Evolutionary conservation across 2,797 vertebrate genomes (phyloP).

Genomic region (Vireo griseus): DNA sequence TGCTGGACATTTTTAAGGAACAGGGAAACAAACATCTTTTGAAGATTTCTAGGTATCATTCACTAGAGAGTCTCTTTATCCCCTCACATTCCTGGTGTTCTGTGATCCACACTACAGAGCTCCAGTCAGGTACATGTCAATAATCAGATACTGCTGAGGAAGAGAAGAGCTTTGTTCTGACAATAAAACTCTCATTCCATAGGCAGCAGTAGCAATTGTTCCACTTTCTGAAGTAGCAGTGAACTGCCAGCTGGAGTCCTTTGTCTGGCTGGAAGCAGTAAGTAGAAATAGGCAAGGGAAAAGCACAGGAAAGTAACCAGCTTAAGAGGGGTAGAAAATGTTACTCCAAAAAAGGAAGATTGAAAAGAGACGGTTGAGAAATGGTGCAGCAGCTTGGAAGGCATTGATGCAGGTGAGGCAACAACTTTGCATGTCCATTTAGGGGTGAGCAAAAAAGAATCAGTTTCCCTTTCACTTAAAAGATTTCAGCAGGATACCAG

Average conservation of each 20-base stretch:
- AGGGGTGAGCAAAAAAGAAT: background rate
- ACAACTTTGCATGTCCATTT: background rate
- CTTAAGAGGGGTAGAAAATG: background rate
- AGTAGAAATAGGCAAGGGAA: background rate
- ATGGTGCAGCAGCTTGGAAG: background rate
- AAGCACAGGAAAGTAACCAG: background rate
- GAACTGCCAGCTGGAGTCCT: background rate
- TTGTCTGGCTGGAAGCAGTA: background rate
- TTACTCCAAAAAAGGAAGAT: background rate
- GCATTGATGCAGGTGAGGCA: background rate
- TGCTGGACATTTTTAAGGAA: background rate
- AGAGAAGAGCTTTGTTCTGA: background rate
- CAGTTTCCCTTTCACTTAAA: background rate
- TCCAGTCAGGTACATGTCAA: background rate
- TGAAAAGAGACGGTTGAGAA: background rate
- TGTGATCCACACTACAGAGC: background rate
- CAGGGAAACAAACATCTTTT: background rate
- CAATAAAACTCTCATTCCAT: background rate
- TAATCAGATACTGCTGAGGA: background rate
- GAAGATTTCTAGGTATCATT: background rate
- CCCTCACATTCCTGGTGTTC: background rate
- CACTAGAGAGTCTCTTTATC: background rate
- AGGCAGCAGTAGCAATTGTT: background rate
- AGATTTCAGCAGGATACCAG: background rate
- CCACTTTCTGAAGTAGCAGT: background rate